Base-by-base conservation (phyloP, 2,797 vertebrate species). In the Propithecus perrieri region DNA sequence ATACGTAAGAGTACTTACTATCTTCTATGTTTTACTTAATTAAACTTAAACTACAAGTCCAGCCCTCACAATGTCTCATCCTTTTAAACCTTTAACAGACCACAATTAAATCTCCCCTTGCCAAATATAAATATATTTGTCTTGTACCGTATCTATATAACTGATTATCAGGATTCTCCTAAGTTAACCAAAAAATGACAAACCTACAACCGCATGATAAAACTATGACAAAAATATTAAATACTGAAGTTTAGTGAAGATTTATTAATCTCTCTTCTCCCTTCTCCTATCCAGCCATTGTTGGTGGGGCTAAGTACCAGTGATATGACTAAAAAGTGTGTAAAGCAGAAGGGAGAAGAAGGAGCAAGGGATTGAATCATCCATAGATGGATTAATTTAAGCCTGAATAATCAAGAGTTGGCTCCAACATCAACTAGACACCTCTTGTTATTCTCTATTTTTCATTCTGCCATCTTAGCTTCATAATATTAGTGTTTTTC, bases 311-410 rank as follows among this genome's bases (percentile, higher is more conserved):
- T 92, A 63, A 95, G 74, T 55, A 35, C n/a, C 20, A 96, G 4
- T 5, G 1, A 83, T 24, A 48, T 22, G 13, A 7, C 14, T 90
- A 7, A 71, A 71, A 55, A 0, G 0, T 81, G 0, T 95, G 17
- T 86, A 93, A 95, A 87, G 79, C 48, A 95, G 94, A 94, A 95
- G 5, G 55, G 53, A 91, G 79, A 95, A 93, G 79, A 87, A 59
- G 48, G 15, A 85, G 18, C 33, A 67, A 69, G 13, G 20, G 1
- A 67, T 61, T 10, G 11, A 87, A 20, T 89, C 24, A 59, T 72
- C 28, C 12, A 14, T 46, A 69, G 30, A 43, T 74, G 22, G 12
- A 22, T 88, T 4, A 72, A 18, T 75, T 65, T 38, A 57, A 69
- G 65, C 35, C 55, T 79, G 69, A 50, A 95, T 89, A 93, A 96